phyloP scores from a whole-genome alignment of 92 coral and sea anemone genomes.

The Diadumene lineata region DNA sequence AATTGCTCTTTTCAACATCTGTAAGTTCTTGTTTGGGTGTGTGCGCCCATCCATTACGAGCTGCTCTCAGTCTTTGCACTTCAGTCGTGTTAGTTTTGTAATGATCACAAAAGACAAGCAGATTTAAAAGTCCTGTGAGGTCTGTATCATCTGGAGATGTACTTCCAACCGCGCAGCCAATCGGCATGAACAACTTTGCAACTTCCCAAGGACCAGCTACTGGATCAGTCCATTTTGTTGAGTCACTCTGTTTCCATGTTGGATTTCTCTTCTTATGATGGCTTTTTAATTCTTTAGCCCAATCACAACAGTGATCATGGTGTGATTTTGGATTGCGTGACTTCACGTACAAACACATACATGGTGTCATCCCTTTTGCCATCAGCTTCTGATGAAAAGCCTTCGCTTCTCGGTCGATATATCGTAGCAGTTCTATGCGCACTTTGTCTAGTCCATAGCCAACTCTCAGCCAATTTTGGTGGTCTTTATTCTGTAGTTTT shows the following conservation, averaged over 20 bases:
- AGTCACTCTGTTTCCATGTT: constrained; percentile 75
- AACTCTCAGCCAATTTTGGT: constrained; percentile 30
- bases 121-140: constrained; percentile 72
- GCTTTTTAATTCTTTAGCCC: constrained; percentile 60
- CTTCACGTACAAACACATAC: constrained; percentile 11
- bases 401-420: constrained; percentile 22
- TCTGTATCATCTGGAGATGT: constrained; percentile 65
- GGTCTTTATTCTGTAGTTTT: constrained; percentile 7
- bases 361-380: constrained; percentile 4
- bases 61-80: constrained; percentile 46
- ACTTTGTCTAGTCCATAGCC: constrained; percentile 11
- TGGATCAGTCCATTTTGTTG: constrained; percentile 64
- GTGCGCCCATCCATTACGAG: constrained; percentile 81
- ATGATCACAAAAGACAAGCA: constrained; percentile 56
- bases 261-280: constrained; percentile 58
- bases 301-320: constrained; percentile 50
- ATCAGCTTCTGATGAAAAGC: constrained; percentile 19
- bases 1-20: constrained; percentile 47
- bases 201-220: constrained; percentile 77
- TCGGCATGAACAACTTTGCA: constrained; percentile 83
- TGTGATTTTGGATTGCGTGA: constrained; percentile 4
- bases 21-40: constrained; percentile 64
- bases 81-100: constrained; percentile 33
- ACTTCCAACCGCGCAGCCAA: constrained; percentile 41
- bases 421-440: constrained; percentile 23